Base-by-base conservation (phyloP, 2,888 invertebrate genomes). In the Clunio marinus region DNA sequence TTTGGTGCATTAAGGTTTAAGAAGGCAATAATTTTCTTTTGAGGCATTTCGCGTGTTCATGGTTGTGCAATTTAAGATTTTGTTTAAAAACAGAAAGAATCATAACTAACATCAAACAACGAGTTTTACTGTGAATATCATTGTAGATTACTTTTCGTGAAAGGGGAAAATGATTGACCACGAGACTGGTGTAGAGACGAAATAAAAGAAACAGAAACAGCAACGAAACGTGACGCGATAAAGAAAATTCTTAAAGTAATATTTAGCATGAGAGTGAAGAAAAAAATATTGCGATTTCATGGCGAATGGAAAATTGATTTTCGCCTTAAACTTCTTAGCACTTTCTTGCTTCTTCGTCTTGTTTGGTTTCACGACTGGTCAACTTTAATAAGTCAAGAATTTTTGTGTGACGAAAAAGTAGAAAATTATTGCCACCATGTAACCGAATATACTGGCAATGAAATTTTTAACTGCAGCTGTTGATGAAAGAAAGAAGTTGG, bases 271-370 rank as follows among this genome's bases (percentile, higher is more conserved):
- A 51, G 63, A 41, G n/a, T 25, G n/a, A n/a, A n/a, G n/a, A n/a
- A n/a, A n/a, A n/a, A n/a, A n/a, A n/a, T n/a, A 63, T 46, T 63
- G 63, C 63, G 63, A 63, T 63, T 63, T 63, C 63, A 63, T 63
- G 41, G 46, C 41, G 35, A 66, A 17, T 25, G 46, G 25, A 63
- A 28, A 66, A 66, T 66, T 66, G 66, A 66, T 66, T 66, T 66
- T 32, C 25, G 22, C 20, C n/a, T 63, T 20, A 7, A n/a, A 10
- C 59, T 37, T 60, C n/a, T 20, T 60, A 32, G 2, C 63, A 8
- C 20, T 13, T 45, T 46, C 22, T 28, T 15, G 2, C 51, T 22
- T 55, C 1, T 27, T 55, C 22, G 28, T 35, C 1, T 25, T n/a
- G n/a, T n/a, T n/a, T 20, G 45, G 7, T 45, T 3, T 35, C 51